Evolutionary conservation across 2,113 vertebrate species (phyloP).

Genomic region (Hepsetus odoe): DNA sequence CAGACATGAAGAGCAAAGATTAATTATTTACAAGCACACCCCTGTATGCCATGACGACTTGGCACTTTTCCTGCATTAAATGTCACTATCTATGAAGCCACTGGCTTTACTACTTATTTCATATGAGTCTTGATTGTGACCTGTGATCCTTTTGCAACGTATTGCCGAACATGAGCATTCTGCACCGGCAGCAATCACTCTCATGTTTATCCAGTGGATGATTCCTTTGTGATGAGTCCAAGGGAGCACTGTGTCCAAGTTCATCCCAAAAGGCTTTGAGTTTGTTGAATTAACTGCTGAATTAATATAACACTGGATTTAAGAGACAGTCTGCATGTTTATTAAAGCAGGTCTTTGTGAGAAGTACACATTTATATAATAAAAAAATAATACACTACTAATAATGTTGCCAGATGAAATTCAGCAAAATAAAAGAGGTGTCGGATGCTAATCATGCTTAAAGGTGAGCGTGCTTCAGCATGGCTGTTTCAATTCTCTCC

Average conservation of each 20-base stretch:
- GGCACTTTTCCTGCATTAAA: conserved; percentile 80
- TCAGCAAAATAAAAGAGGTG: too few relatives aligned
- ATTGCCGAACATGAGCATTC: conserved; percentile 21
- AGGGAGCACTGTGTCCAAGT: not conserved
- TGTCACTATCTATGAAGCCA: conserved; percentile 80
- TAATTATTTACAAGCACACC: conserved; percentile 82
- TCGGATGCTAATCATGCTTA: not conserved
- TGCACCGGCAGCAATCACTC: not conserved
- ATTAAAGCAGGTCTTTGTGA: not conserved
- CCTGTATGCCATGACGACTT: conserved; percentile 77
- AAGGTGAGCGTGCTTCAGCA: not conserved
- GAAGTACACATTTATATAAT: not conserved
- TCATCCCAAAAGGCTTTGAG: not conserved
- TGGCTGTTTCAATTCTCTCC: conserved; percentile 31
- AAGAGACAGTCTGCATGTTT: not conserved
- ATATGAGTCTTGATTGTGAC: conserved; percentile 56
- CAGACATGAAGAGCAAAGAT: conserved; percentile 83
- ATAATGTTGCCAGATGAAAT: too few relatives aligned
- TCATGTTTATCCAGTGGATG: not conserved
- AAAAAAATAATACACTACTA: not conserved
- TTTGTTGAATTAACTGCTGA: conserved; percentile 64
- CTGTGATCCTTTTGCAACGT: conserved; percentile 31
- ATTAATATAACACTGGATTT: not conserved
- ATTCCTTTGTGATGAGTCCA: conserved; percentile 21
- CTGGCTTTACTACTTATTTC: conserved; percentile 75